Evolutionary conservation across 2,113 vertebrate genomes (phyloP).

Genomic region (Uropsilus gracilis): DNA sequence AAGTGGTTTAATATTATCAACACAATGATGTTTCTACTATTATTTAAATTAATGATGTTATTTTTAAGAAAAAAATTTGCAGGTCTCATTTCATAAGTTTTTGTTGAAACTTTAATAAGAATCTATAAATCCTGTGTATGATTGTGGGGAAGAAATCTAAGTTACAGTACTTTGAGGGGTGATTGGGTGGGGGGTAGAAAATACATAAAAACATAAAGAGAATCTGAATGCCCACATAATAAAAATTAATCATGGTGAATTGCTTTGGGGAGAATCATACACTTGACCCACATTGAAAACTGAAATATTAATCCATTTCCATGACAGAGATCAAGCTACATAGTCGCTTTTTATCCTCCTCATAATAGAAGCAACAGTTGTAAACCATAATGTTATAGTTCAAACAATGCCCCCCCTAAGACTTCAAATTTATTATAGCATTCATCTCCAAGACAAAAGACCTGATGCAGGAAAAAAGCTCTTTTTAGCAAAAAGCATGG

Average conservation of each 20-base stretch:
- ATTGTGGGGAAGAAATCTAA: constrained; percentile 61
- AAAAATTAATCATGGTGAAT: constrained; percentile 88
- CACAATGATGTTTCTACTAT: not conserved
- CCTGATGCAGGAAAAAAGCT: constrained; percentile 88
- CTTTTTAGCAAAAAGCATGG: constrained; percentile 91
- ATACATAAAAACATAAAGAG: constrained; percentile 83
- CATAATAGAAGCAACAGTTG: constrained; percentile 92
- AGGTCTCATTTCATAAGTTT: not conserved
- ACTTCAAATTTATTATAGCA: constrained; percentile 93
- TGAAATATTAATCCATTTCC: constrained; percentile 90
- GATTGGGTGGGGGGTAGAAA: constrained; percentile 67
- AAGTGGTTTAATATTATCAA: constrained; percentile 10
- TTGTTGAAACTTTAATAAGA: constrained; percentile 25
- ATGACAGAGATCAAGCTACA: constrained; percentile 90
- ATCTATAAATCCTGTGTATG: not conserved
- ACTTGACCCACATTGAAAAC: constrained; percentile 89
- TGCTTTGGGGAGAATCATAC: constrained; percentile 89
- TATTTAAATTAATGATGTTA: not conserved
- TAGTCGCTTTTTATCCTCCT: constrained; percentile 87
- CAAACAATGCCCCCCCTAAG: constrained; percentile 91
- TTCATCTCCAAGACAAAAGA: constrained; percentile 93
- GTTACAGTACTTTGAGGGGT: constrained; percentile 72
- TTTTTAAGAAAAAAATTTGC: not conserved
- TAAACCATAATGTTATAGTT: constrained; percentile 92
- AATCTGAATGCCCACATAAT: constrained; percentile 84